A percentile compares a stretch with the other conserved stretches of the same genome.
phyloP scores from a whole-genome alignment of 1,140 invertebrate species.

The Lysiphlebus fabarum region DNA sequence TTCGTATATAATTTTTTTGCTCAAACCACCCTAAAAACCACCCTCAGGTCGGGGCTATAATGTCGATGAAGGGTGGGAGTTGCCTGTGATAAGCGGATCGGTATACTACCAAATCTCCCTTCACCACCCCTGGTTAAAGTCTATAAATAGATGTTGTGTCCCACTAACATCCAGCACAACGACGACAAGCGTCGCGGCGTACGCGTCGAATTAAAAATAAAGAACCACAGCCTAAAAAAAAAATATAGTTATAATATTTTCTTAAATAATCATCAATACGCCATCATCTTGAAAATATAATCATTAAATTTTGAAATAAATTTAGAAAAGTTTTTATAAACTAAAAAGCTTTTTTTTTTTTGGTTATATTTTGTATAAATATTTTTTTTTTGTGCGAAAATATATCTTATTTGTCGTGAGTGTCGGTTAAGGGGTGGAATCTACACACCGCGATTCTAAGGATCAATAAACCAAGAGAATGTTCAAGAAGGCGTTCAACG shows the following conservation, averaged over 20 bases:
- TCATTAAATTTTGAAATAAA: too few relatives aligned
- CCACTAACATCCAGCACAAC: constrained; percentile 35
- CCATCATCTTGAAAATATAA: too few relatives aligned
- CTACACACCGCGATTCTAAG: constrained; percentile 8
- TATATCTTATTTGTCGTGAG: too few relatives aligned
- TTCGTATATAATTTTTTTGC: too few relatives aligned
- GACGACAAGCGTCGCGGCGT: constrained; percentile 34
- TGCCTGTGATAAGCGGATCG: constrained; percentile 30
- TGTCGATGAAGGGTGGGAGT: background rate
- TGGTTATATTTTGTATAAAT: too few relatives aligned
- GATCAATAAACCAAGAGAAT: constrained; percentile 33
- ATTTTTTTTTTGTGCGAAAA: constrained; percentile 9
- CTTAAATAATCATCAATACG: too few relatives aligned
- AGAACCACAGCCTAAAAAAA: background rate
- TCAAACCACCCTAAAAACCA: too few relatives aligned
- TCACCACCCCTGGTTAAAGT: constrained; percentile 22
- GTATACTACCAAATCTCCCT: constrained; percentile 12
- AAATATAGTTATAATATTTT: too few relatives aligned
- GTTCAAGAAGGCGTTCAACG: constrained; percentile 46
- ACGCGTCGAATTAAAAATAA: constrained; percentile 25
- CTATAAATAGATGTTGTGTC: constrained; percentile 43
- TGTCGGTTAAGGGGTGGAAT: background rate
- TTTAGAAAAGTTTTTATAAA: too few relatives aligned
- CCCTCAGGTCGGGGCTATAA: too few relatives aligned
- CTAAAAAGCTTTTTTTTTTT: too few relatives aligned